Percentiles rank a stretch among this genome's conserved stretches.
Conservation (phyloP, 2,888 invertebrate genomes). For the Coleophora flavipennella region DNA sequence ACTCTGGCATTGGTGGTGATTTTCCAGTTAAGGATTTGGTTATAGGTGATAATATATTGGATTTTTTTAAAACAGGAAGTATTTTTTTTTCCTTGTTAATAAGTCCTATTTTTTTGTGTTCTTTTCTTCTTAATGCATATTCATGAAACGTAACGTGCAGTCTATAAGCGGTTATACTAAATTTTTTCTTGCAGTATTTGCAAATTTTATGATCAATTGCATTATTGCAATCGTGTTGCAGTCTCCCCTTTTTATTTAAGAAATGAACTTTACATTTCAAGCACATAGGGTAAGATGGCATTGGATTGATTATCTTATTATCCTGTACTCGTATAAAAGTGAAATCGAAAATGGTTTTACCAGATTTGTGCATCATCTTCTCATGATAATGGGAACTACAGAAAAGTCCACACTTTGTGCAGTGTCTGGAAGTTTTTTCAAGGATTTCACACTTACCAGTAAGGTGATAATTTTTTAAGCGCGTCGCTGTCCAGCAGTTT, state of each 20-base stretch:
- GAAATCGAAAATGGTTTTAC: constrained; percentile 21
- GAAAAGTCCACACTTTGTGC: constrained; percentile 29
- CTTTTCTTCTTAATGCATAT: constrained; percentile 4
- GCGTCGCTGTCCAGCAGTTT: neutral
- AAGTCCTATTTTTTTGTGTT: neutral
- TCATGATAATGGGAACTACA: constrained; percentile 15
- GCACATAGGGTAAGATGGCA: constrained; percentile 25
- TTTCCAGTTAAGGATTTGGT: neutral
- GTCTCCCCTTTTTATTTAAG: constrained; percentile 1
- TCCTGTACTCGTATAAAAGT: constrained; percentile 19
- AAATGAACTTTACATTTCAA: constrained; percentile 25
- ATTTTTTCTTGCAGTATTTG: constrained; percentile 24
- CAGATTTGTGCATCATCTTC: constrained; percentile 11
- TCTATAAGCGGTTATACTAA: constrained; percentile 20
- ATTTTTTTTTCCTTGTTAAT: neutral
- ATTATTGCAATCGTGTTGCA: constrained; percentile 21
- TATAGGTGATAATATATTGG: too few relatives aligned
- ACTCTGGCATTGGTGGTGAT: constrained; percentile 18
- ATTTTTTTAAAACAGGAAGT: too few relatives aligned
- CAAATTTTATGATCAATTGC: constrained; percentile 18
- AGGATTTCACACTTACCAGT: neutral
- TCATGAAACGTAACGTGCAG: constrained; percentile 30
- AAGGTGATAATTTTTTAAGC: neutral
- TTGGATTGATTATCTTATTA: constrained; percentile 14
- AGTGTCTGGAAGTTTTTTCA: constrained; percentile 12